Evolutionary conservation across 2,797 vertebrate species (phyloP), one percentile per base, ranked within the genome.

Genomic region (Gymnodraco acuticeps): DNA sequence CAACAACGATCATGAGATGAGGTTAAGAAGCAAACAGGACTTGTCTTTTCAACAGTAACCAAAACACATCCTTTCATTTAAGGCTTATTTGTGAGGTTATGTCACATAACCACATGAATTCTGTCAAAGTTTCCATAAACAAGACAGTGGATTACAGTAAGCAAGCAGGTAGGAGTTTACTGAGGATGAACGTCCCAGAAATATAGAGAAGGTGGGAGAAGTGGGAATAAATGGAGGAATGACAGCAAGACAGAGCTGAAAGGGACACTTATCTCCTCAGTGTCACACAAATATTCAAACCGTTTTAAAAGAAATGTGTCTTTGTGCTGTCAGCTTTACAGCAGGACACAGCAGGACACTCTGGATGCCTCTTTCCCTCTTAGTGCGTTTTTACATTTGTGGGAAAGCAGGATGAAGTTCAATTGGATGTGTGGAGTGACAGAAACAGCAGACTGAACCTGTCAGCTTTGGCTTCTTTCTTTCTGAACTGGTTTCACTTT

Each of bases 261-360:
- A 56, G 41, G 80, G 63, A 78, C 71, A 6, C 2, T 67, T 65
- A 86, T 78, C 82, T 65, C 68, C 80, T 83, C 76, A 78, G 42
- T 17, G 71, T 81, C 75, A 41, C 11, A 27, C 0, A 67, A 51
- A 66, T 58, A 14, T 70, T 52, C 41, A 14, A 15, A 4, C 10
- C 10, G 13, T 20, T 72, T 75, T 71, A 70, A 77, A 77, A 56
- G 38, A 70, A 75, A 78, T 73, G 66, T 47, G 20, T 47, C 41
- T 52, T 0, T 27, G 14, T 46, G 48, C 42, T 53, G 52, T 73
- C 43, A 33, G 73, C 55, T 38, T 23, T 12, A 11, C 55, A 16
- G 52, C 50, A n/a, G 6, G 4, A 31, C 38, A 15, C 72, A 71
- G 64, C 78, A 43, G 60, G 63, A 65, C 58, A 1, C 45, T 42